Base-by-base conservation (phyloP, 2,797 vertebrate genomes). In the Hippocampus kuda region DNA sequence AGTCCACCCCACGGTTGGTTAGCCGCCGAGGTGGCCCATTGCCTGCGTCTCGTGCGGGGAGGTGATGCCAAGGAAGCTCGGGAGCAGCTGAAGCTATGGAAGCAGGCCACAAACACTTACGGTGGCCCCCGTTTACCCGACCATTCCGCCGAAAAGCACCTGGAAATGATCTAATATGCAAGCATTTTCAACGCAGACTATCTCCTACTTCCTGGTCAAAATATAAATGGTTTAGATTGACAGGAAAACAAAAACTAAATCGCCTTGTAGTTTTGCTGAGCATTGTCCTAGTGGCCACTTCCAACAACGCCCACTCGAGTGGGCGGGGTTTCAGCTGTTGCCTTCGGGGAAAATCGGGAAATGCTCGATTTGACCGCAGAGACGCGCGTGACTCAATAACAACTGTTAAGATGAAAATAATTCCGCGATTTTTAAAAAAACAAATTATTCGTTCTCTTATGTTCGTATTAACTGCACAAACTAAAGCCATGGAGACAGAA, bases 41-140 rank as follows among this genome's bases (percentile, higher is more conserved):
- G 70, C 68, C 66, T 83, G 66, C 42, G 22, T 15, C 5, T 68
- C 10, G 63, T 77, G 59, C 15, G 44, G 38, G 22, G 54, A 61
- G 44, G 65, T 46, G 63, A 72, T n/a, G 66, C 1, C 51, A 62
- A 53, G 1, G 12, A 18, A 70, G 65, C 67, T 77, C 68, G 73
- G 53, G 70, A 57, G 75, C 66, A 38, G 73, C 71, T 68, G 71
- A 38, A 9, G 77, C 0, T 59, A 67, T 16, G 63, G 68, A 77
- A 26, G 83, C 72, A 81, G 81, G 82, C 83, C 83, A 75, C 73
- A 77, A 48, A 70, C 68, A 72, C 70, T 70, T 76, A 68, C 63
- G 68, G 64, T 67, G 59, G 34, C 64, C 42, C 22, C 68, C 56
- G 60, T 67, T 72, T 53, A 76, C 59, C 12, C 22, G 24, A 66